Base-by-base conservation (phyloP, 2,888 invertebrate genomes). In the Sphaeridia pumilis region DNA sequence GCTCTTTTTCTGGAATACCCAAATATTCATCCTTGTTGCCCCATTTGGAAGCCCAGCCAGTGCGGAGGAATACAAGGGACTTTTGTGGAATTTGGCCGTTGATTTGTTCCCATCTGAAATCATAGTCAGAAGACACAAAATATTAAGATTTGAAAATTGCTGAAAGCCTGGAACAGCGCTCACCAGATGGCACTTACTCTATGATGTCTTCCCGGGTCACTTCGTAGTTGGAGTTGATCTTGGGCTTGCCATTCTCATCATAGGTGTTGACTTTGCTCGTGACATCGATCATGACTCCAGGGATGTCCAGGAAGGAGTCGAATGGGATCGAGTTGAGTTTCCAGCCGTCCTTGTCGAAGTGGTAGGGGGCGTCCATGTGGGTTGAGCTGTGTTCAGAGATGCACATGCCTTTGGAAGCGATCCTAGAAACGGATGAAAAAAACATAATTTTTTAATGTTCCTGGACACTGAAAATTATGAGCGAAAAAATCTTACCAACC, bases 321-420 rank as follows among this genome's bases (percentile, higher is more conserved):
- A 70, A 50, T 1, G 78, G 75, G 54, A 81, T 74, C 21, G 77
- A 72, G 14, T 73, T 75, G 0, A 77, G 73, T 25, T 70, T 71
- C 66, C 70, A 68, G 1, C 74, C 75, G 2, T 69, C 64, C 17
- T 66, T 63, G 38, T 67, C 62, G 65, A 78, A 79, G 65, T 80
- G 80, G 51, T 74, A 74, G 0, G 80, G 80, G 1, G 80, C 78
- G 60, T 80, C 80, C 5, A 80, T 56, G 61, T 81, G 80, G 0
- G 81, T 81, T 1, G 79, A 78, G 0, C 75, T 75, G 64, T 81
- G 80, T 60, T 80, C 80, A 0, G 74, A 72, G 1, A 57, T 57
- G 35, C 62, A 62, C 22, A 60, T 58, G n/a, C 57, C 59, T 14
- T 50, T 38, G 3, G 57, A 54, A 12, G 55, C 50, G 10, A 51